These are phyloP conservation scores for Pandion haliaetus DNA, from an alignment of 2,113 vertebrate species.

Conservation along the genomic window DNA sequence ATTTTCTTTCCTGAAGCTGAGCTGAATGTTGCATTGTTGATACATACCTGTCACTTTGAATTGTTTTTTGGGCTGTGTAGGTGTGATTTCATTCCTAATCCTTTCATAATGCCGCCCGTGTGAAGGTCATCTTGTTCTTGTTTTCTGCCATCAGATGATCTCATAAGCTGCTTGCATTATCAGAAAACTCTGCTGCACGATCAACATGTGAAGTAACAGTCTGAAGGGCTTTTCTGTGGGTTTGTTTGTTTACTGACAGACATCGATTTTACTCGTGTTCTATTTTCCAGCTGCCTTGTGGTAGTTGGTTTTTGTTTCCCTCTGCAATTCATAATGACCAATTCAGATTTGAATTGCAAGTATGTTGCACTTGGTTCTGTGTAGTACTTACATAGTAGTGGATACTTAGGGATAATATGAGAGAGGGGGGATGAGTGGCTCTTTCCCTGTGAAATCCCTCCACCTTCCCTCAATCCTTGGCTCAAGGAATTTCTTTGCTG, in stretches of 20 bases:
- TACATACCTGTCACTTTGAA: neutral
- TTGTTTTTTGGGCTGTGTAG: neutral
- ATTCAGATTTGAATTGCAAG: neutral
- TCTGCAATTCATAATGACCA: neutral
- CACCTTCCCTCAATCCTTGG: neutral
- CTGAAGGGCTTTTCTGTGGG: neutral
- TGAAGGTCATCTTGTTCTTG: neutral
- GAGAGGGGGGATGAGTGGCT: neutral
- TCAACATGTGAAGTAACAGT: neutral
- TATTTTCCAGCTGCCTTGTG: neutral
- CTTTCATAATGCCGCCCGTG: rapidly evolving
- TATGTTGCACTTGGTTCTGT: rapidly evolving
- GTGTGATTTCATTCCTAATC: neutral
- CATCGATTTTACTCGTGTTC: neutral
- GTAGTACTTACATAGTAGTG: neutral
- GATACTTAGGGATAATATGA: neutral
- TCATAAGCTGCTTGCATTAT: neutral
- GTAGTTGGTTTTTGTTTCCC: neutral
- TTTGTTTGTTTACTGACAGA: neutral
- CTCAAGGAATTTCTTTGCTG: neutral
- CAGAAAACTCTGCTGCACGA: neutral
- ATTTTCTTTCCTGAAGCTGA: neutral
- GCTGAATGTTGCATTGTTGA: neutral
- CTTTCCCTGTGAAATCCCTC: neutral
- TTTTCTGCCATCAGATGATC: neutral